Evolutionary conservation across 2,797 vertebrate species (phyloP).

Genomic region (Cryptoblepharus egeriae): DNA sequence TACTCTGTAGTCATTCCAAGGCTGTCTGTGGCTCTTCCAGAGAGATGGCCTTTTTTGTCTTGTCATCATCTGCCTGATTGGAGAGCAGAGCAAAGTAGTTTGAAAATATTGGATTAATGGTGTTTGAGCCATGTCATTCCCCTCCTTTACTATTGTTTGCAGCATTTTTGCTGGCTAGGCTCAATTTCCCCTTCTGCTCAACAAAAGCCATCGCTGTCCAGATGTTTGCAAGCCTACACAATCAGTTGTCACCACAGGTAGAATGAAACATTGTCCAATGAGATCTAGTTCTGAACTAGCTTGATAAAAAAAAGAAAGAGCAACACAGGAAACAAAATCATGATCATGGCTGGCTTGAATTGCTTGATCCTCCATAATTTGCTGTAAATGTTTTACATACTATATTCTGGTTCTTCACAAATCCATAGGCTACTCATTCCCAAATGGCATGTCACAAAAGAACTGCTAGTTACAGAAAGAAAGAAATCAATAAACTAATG

Average conservation of each 20-base stretch:
- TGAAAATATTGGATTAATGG: constrained; percentile 2
- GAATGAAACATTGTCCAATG: neutral
- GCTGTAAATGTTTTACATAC: neutral
- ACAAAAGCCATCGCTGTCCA: neutral
- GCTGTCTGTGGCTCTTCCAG: constrained; percentile 26
- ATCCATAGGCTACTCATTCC: neutral
- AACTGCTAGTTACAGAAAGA: neutral
- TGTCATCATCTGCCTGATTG: constrained; percentile 36
- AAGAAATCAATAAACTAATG: neutral
- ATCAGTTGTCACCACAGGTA: neutral
- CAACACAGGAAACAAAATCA: neutral
- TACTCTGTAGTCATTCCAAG: constrained; percentile 55
- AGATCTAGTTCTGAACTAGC: neutral
- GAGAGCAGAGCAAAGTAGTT: constrained; percentile 10
- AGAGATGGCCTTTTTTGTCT: constrained; percentile 22
- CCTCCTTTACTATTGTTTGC: neutral
- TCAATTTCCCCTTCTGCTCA: neutral
- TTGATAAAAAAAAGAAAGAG: neutral
- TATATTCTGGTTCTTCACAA: neutral
- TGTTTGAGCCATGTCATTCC: neutral
- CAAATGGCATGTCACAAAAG: neutral
- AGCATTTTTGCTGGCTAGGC: accelerated
- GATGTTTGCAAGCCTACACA: neutral
- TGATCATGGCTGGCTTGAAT: neutral
- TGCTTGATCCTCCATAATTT: neutral